phyloP scores from a whole-genome alignment of 2,113 vertebrate species.

The Macrotus californicus region DNA sequence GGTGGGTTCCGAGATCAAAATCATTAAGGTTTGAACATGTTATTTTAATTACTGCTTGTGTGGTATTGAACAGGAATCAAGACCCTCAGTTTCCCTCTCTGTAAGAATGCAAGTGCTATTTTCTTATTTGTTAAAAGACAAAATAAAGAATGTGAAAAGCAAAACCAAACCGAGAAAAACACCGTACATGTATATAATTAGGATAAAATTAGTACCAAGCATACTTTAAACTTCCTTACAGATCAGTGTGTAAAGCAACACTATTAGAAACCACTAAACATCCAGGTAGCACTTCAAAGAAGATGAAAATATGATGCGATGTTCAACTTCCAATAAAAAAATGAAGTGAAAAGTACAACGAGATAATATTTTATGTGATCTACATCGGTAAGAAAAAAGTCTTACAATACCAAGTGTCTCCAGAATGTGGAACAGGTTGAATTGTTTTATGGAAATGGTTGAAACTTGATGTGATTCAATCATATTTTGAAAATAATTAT shows the following conservation, averaged over 20 bases:
- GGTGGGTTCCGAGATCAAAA: background rate
- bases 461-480: background rate
- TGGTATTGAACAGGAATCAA: background rate
- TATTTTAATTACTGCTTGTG: background rate
- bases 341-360: background rate
- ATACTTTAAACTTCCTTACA: background rate
- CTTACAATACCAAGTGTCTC: background rate
- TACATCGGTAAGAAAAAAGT: background rate
- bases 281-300: background rate
- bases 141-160: background rate
- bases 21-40: background rate
- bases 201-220: background rate
- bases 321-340: background rate
- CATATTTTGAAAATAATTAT: conserved; percentile 2
- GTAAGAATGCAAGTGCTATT: background rate
- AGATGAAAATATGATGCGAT: background rate
- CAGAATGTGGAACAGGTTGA: background rate
- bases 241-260: background rate
- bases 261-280: background rate
- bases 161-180: background rate
- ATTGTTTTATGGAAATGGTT: background rate
- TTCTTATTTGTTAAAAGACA: background rate
- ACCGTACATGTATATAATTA: background rate
- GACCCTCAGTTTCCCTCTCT: background rate
- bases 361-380: background rate